Conservation (phyloP, 2,888 invertebrate genomes). For the Listrodromus nycthemerus region DNA sequence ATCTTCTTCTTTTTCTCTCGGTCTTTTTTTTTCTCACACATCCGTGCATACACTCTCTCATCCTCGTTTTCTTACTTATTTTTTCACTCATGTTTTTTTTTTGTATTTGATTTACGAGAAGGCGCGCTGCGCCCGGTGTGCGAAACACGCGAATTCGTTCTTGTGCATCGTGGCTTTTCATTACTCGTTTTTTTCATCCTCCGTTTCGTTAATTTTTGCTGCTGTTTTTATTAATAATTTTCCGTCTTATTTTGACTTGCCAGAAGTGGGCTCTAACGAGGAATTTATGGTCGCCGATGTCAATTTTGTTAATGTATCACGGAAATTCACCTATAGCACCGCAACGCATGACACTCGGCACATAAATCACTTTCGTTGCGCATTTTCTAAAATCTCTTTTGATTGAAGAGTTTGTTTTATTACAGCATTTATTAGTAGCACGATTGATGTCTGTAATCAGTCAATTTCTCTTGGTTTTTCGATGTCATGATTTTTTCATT, state of each 20-base stretch:
- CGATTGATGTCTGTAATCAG: constrained; percentile 38
- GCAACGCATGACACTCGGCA: constrained; percentile 13
- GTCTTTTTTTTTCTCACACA: constrained; percentile 38
- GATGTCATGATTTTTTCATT: not conserved
- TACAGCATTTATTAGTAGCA: constrained; percentile 4
- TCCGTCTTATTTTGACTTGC: constrained; percentile 13
- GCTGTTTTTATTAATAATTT: constrained; percentile 17
- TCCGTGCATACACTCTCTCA: constrained; percentile 40
- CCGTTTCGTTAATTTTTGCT: not conserved
- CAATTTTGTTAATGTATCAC: constrained; percentile 12
- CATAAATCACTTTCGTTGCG: constrained; percentile 32
- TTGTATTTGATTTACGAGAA: constrained; percentile 66
- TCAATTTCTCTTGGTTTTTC: constrained; percentile 48
- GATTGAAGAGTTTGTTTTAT: not conserved
- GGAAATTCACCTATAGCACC: not conserved
- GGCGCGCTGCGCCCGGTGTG: constrained; percentile 54
- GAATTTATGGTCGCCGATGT: constrained; percentile 53
- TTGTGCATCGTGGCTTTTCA: constrained; percentile 37
- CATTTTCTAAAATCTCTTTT: not conserved
- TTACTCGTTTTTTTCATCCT: constrained; percentile 19
- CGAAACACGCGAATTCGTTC: constrained; percentile 60
- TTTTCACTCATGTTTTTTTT: constrained; percentile 30
- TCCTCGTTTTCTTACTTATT: constrained; percentile 44
- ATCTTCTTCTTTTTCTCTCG: constrained; percentile 43
- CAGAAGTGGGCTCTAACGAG: constrained; percentile 53